These are phyloP conservation scores for Ennomos quercinarius DNA, from an alignment of 2,888 invertebrate species.

Conservation along the genomic window DNA sequence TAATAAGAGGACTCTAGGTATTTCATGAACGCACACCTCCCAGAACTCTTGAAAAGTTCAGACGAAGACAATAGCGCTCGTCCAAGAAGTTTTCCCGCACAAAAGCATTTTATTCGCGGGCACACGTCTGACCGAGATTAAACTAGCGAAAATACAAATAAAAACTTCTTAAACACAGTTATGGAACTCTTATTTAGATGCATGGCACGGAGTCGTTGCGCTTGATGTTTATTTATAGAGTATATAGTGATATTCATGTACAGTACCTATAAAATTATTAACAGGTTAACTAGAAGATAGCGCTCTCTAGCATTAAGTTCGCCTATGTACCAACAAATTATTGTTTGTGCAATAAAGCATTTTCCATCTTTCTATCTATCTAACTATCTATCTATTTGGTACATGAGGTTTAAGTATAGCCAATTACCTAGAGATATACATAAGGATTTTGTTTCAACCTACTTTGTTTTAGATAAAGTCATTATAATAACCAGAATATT, in stretches of 20 bases:
- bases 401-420: too few relatives aligned
- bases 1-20: slow-evolving; percentile 4
- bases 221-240: slow-evolving; percentile 15
- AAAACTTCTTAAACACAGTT: slow-evolving; percentile 41
- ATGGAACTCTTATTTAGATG: slow-evolving; percentile 39
- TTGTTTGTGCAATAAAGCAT: too few relatives aligned
- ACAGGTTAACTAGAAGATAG: too few relatives aligned
- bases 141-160: slow-evolving; percentile 38
- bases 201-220: slow-evolving; percentile 26
- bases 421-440: too few relatives aligned
- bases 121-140: slow-evolving; percentile 42
- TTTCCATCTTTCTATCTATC: too few relatives aligned
- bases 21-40: slow-evolving; percentile 25
- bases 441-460: too few relatives aligned
- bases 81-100: slow-evolving; percentile 33
- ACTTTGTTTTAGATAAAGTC: too few relatives aligned
- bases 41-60: slow-evolving; percentile 23
- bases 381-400: too few relatives aligned
- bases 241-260: slow-evolving; percentile 5
- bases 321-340: too few relatives aligned
- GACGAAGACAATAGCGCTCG: slow-evolving; percentile 35
- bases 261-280: too few relatives aligned
- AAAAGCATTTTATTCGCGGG: slow-evolving; percentile 35
- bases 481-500: too few relatives aligned
- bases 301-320: too few relatives aligned